Percentiles rank a stretch among this genome's conserved stretches.
Conservation (phyloP, 30 jellyfish, hydroid and myxozoan species). For the Mastigias papua region DNA sequence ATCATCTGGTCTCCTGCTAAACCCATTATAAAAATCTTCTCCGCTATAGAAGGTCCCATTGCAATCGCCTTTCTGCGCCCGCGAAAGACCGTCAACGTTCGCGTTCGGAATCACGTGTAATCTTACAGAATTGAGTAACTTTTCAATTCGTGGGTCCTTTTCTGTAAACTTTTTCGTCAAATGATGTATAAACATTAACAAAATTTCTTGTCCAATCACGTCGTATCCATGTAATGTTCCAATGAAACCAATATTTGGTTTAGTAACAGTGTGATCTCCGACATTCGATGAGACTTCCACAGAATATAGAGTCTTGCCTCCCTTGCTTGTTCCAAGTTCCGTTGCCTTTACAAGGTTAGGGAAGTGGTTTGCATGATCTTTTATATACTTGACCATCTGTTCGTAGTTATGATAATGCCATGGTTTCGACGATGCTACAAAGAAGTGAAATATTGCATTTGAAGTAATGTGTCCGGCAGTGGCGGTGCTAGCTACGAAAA, state of each 20-base stretch:
- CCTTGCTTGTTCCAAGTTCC: slow-evolving; percentile 65
- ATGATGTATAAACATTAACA: slow-evolving; percentile 90
- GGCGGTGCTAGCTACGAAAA: no score
- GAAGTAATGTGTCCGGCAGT: no score
- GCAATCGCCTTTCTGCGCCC: slow-evolving; percentile 92
- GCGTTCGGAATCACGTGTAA: slow-evolving; percentile 83
- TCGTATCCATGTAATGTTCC: slow-evolving; percentile 94
- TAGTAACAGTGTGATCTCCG: slow-evolving; percentile 8
- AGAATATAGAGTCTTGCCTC: slow-evolving; percentile 57
- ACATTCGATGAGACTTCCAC: slow-evolving; percentile 70
- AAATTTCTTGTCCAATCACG: slow-evolving; percentile 85
- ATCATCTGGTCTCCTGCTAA: slow-evolving; percentile 35
- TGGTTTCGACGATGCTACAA: neutral
- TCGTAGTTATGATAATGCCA: slow-evolving; percentile 88
- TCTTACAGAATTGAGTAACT: slow-evolving; percentile 61
- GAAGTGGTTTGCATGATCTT: slow-evolving; percentile 85
- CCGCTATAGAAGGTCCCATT: slow-evolving; percentile 81
- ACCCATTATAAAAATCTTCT: slow-evolving; percentile 74
- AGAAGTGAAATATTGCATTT: no score
- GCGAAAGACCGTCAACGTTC: slow-evolving; percentile 87
- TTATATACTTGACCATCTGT: slow-evolving; percentile 70
- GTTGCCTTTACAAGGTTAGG: slow-evolving; percentile 69
- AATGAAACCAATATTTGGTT: slow-evolving; percentile 75
- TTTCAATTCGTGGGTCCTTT: slow-evolving; percentile 54
- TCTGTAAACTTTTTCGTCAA: slow-evolving; percentile 75